Evolutionary conservation across 2,113 vertebrate species (phyloP), one percentile per base, ranked within the genome.

Genomic region (Acanthisitta chloris): DNA sequence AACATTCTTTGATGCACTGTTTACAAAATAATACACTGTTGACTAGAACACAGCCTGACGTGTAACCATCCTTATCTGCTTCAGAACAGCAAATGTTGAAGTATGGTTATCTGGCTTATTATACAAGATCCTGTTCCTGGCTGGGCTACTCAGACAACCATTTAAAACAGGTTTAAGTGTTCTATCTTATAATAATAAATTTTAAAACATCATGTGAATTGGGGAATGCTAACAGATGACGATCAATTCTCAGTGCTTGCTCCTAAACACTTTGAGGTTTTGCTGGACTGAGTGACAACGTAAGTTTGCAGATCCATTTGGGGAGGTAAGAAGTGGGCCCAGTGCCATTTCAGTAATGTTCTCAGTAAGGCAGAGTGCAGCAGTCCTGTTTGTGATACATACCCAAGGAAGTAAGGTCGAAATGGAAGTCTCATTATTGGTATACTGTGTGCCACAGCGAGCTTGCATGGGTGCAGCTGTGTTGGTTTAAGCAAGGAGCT

Each of bases 121-220:
- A 98, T 61, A 98, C 98, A 79, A 98, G 97, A 3, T 98, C 98
- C 4, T 98, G 97, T 23, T 98, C 97, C 58, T 98, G 98, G 96
- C 96, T 99, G 10, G 98, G 98, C 48, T 99, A 98, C 96, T 91
- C 98, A 15, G 98, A 99, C 45, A 82, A 98, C 92, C 97, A 84
- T 42, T 96, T 98, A 78, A 98, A 97, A 87, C 93, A 98, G 97
- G 98, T 98, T 73, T 87, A 90, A 76, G 51, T 71, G 33, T 45
- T 57, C 16, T 6, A 2, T 51, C 38, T 88, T 79, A 19, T 7
- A 55, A n/a, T 2, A 10, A 7, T 28, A 80, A 48, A n/a, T 55
- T 76, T 43, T 83, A 52, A 81, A 65, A 54, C 36, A 40, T 8
- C 28, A 29, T 19, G 9, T 49, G 51, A 48, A 70, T 48, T 45